Evolutionary conservation across 2,113 vertebrate genomes (phyloP), one percentile per base, ranked within the genome.

Genomic region (Dendrocopos noguchii): DNA sequence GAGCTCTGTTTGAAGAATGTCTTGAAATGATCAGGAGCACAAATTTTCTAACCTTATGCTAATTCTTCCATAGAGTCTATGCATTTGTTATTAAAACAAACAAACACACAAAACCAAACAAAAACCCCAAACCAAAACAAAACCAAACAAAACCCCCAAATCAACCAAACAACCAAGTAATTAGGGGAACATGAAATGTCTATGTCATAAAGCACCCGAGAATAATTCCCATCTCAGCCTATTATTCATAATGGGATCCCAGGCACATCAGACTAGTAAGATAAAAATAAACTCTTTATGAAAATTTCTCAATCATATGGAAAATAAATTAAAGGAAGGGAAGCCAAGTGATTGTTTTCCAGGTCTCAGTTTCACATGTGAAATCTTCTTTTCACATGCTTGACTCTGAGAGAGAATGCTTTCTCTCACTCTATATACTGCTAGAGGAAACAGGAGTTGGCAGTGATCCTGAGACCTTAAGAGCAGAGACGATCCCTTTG

Each of bases 331-430:
- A 94, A 79, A 75, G 75, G 52, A 77, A 66, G 33, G 25, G 36
- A 64, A 91, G 85, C 90, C 89, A 90, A 94, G 67, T 24, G 76
- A 91, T 96, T 96, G 91, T 94, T 94, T 96, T 88, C 31, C 60
- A 90, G 80, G 42, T 81, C 88, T 75, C 56, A 59, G 90, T 92
- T 92, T 90, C 90, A 87, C 91, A 84, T 86, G 94, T 74, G 94
- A 96, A 97, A 95, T 90, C 80, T 88, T 94, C 73, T 76, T 96
- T 87, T 96, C 96, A 95, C 84, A 93, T 84, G 77, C 78, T 74
- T 75, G 50, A 79, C 21, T 83, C 75, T 81, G 76, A 91, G 73
- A 73, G 78, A 88, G 80, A 84, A 93, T 63, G 71, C 78, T 67
- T 84, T 84, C 60, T 80, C 74, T 84, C 42, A 20, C 76, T 84